These are phyloP conservation scores for Bradypodion pumilum DNA, from an alignment of 2,797 vertebrate species.

Conservation along the genomic window DNA sequence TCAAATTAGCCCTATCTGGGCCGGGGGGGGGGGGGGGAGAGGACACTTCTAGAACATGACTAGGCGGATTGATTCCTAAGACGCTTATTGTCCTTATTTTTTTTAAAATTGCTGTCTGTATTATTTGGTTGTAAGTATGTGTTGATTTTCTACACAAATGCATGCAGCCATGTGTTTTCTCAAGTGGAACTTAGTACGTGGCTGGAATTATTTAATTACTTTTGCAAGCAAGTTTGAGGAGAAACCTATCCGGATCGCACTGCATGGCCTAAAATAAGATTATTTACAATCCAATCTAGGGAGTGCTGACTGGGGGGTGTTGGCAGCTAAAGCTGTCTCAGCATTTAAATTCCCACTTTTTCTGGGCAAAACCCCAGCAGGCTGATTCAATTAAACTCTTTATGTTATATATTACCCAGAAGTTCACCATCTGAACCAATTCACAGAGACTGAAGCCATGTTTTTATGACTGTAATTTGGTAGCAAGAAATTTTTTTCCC, in stretches of 20 bases:
- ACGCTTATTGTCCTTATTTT: conserved; percentile 56
- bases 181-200: conserved; percentile 72
- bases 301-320: conserved; percentile 81
- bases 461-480: conserved; percentile 83
- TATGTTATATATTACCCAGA: conserved; percentile 82
- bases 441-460: conserved; percentile 73
- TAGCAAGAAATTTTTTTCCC: conserved; percentile 71
- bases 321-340: conserved; percentile 79
- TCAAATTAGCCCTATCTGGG: neutral
- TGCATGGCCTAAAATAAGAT: conserved; percentile 78
- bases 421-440: conserved; percentile 80
- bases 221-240: conserved; percentile 79
- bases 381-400: conserved; percentile 84
- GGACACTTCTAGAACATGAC: conserved; percentile 32
- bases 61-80: conserved; percentile 47
- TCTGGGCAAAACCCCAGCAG: conserved; percentile 83
- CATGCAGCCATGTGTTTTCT: neutral
- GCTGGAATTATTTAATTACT: conserved; percentile 82
- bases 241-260: conserved; percentile 68
- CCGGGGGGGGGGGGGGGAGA: too few relatives aligned
- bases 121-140: conserved; percentile 58
- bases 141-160: neutral
- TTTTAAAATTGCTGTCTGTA: conserved; percentile 31
- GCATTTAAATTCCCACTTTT: conserved; percentile 82
- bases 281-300: conserved; percentile 84